Conservation (phyloP, 1,140 invertebrate genomes). For the Cyclargus thomasi region DNA sequence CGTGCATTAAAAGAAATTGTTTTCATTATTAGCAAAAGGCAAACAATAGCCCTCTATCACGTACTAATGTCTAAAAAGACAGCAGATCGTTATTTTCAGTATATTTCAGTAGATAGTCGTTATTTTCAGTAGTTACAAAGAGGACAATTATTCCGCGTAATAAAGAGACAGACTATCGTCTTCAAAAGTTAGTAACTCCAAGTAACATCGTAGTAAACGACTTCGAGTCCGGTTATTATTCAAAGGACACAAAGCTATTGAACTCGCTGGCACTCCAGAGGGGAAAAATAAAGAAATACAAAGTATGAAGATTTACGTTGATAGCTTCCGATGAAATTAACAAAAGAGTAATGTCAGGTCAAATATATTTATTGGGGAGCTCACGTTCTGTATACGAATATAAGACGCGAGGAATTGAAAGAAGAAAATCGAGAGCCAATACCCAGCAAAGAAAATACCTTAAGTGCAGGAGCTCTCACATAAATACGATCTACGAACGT, state of each 20-base stretch:
- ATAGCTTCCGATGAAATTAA: neutral
- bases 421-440: neutral
- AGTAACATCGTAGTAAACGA: neutral
- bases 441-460: neutral
- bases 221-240: neutral
- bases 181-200: neutral
- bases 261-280: neutral
- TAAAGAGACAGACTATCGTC: neutral
- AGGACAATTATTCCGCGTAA: neutral
- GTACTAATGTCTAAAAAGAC: neutral
- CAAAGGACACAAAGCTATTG: neutral
- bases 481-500: conserved; percentile 2
- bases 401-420: neutral
- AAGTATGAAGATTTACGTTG: neutral
- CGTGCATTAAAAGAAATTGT: neutral
- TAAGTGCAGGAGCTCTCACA: conserved; percentile 6
- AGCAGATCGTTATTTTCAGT: neutral
- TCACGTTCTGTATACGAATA: neutral
- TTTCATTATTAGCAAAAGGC: neutral
- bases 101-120: neutral
- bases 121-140: neutral
- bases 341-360: neutral
- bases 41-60: no score
- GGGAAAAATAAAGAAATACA: neutral
- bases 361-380: neutral